A percentile compares a stretch with the other conserved stretches of the same genome.
phyloP scores from a whole-genome alignment of 2,888 invertebrate species.

The Ceratothoa steindachneri region DNA sequence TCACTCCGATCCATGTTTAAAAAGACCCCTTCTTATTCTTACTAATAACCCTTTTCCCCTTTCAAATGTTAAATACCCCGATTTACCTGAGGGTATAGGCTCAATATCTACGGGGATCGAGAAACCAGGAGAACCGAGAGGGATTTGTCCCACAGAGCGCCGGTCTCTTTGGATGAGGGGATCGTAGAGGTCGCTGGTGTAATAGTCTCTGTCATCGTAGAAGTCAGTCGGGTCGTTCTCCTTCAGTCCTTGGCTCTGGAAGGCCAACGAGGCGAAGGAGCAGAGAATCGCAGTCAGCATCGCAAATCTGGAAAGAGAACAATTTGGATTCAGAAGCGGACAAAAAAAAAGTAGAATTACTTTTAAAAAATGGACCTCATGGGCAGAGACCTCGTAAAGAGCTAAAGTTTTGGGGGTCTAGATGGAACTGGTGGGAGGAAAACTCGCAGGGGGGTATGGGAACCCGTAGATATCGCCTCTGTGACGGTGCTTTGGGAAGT shows the following conservation, averaged over 20 bases:
- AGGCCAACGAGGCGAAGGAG: background rate
- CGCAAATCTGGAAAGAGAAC: too few species aligned
- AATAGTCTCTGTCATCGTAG: background rate
- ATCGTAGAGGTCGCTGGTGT: background rate
- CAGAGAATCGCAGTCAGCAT: too few species aligned
- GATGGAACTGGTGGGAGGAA: too few species aligned
- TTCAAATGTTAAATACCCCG: background rate
- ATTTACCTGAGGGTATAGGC: constrained; percentile 45
- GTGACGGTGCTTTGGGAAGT: too few species aligned
- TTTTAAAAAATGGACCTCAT: too few species aligned
- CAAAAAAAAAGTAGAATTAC: too few species aligned
- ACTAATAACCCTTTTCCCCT: background rate
- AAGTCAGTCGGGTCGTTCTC: background rate
- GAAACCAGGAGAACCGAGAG: constrained; percentile 40
- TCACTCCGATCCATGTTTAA: background rate
- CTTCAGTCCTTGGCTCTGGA: background rate
- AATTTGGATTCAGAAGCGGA: too few species aligned
- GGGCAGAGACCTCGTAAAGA: too few species aligned
- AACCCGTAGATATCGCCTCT: too few species aligned
- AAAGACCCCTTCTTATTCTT: background rate
- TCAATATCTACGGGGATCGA: constrained; percentile 37
- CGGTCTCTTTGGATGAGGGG: background rate
- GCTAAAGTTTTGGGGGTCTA: too few species aligned
- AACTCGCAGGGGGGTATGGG: too few species aligned
- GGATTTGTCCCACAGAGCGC: constrained; percentile 39